A percentile compares a stretch with the other conserved stretches of the same genome.
These are phyloP conservation scores for Callorhinus ursinus DNA, from an alignment of 2,113 vertebrate genomes.

Conservation along the genomic window DNA sequence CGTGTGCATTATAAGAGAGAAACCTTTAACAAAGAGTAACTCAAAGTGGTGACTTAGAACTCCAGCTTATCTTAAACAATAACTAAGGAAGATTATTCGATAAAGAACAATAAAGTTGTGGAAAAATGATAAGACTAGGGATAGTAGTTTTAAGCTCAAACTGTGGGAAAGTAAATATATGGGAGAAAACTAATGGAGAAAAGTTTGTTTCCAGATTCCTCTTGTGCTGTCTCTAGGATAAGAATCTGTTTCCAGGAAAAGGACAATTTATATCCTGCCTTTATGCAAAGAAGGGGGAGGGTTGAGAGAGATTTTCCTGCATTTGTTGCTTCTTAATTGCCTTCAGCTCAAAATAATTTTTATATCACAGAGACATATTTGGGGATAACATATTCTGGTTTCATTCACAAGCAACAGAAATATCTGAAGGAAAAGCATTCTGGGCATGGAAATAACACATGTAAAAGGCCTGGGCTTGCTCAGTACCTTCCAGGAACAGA, in stretches of 20 bases:
- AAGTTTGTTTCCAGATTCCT: background rate
- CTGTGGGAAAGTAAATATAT: background rate
- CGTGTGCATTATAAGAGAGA: background rate
- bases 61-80: background rate
- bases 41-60: background rate
- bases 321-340: background rate
- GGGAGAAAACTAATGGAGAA: background rate
- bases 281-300: background rate
- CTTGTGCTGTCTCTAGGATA: background rate
- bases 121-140: background rate
- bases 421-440: background rate
- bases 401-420: background rate
- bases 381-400: background rate
- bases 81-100: background rate
- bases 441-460: background rate
- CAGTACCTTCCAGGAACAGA: background rate
- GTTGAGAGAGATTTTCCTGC: background rate
- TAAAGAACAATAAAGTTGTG: background rate
- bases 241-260: background rate
- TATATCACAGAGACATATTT: background rate
- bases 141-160: background rate
- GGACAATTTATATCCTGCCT: background rate
- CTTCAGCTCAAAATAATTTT: conserved; percentile 9
- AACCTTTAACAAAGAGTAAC: background rate
- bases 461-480: background rate